phyloP scores from a whole-genome alignment of 2,797 vertebrate genomes.

The Schizopygopsis pylzovi region DNA sequence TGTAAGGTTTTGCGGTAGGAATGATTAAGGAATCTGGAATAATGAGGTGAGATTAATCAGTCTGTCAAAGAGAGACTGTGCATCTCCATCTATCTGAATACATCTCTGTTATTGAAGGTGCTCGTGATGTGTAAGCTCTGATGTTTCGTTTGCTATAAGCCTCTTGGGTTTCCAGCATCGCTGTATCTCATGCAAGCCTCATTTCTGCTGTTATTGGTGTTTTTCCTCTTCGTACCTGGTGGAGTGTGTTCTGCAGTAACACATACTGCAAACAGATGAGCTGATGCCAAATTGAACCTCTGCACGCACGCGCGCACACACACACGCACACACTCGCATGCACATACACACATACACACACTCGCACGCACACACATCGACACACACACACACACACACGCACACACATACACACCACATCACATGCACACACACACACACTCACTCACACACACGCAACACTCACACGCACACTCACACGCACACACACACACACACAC shows the following conservation, averaged over 20 bases:
- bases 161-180: neutral
- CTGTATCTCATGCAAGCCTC: neutral
- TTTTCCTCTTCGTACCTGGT: neutral
- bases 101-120: neutral
- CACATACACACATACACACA: neutral
- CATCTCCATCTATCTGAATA: slow-evolving; percentile 16
- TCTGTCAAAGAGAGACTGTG: slow-evolving; percentile 16
- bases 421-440: neutral
- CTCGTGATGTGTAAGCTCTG: neutral
- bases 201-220: slow-evolving; percentile 3
- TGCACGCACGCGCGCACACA: neutral
- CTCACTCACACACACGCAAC: neutral
- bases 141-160: neutral
- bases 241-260: slow-evolving; percentile 38
- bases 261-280: slow-evolving; percentile 43
- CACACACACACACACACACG: neutral
- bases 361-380: neutral
- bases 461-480: neutral
- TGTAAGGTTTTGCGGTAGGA: neutral
- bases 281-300: slow-evolving; percentile 29
- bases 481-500: neutral
- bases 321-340: neutral
- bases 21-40: neutral
- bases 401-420: neutral
- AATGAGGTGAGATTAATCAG: slow-evolving; percentile 10